Evolutionary conservation across 2,888 invertebrate species (phyloP), one percentile per base, ranked within the genome.

Genomic region (Sphaerophoria rueppellii): DNA sequence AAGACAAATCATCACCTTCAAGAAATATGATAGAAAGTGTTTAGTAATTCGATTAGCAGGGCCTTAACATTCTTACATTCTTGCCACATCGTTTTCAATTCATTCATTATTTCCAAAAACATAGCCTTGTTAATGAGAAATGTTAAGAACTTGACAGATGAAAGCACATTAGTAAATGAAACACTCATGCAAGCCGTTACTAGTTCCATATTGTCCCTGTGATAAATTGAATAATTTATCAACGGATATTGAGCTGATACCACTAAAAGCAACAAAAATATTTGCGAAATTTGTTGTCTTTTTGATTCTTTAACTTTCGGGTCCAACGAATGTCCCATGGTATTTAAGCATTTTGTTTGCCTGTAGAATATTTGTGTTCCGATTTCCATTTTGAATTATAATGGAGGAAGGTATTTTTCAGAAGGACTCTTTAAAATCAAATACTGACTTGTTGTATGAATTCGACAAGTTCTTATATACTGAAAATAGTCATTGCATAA

Each of bases 171-270:
- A 70, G 90, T 90, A 50, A 90, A 89, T 54, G 81, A 86, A 34
- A 91, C 88, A 54, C 91, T 91, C 46, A 91, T 81, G 32, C 89
- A 81, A 43, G 90, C 91, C 3, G 91, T 91, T 14, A 89, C 88
- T 81, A 90, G 78, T 79, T 89, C 88, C 87, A 91, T 83, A 67
- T 91, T 87, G 55, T 90, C 87, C 37, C 87, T 88, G 72, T 91
- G 88, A 82, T 89, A 87, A 55, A 90, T 79, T n/a, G 87, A 81
- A 79, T 89, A 90, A 35, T 88, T 83, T 34, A 89, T 76, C 86
- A 91, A 81, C n/a, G 91, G 91, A 88, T 89, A 90, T 86, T 90
- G 89, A 34, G 89, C 90, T 35, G 90, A 90, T n/a, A 88, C 43
- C 2, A 90, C 89, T 12, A 89, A 57, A 35, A 90, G 24, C 60